Percentiles rank a stretch among this genome's conserved stretches.
These are phyloP conservation scores for Aquila chrysaetos DNA, from an alignment of 2,797 vertebrate genomes.

Conservation along the genomic window DNA sequence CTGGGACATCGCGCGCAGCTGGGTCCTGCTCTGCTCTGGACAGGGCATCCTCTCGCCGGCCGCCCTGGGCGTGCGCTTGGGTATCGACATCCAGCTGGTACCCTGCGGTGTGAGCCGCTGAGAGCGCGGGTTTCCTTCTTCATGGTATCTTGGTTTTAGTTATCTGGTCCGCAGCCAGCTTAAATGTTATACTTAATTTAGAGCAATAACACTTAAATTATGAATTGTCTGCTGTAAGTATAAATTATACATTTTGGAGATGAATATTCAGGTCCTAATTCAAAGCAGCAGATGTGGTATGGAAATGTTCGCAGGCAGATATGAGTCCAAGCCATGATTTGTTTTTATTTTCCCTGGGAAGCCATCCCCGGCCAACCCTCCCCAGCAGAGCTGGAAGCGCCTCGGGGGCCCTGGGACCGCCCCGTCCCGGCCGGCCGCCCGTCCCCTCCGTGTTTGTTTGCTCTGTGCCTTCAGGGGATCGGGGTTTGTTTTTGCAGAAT, in stretches of 20 bases:
- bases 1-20: rapidly evolving
- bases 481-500: background rate
- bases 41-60: rapidly evolving
- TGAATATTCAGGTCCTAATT: conserved; percentile 55
- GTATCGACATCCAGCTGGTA: rapidly evolving
- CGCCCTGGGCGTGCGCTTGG: rapidly evolving
- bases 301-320: conserved; percentile 29
- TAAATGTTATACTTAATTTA: conserved; percentile 60
- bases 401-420: rapidly evolving
- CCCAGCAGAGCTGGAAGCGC: background rate
- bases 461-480: background rate
- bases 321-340: background rate
- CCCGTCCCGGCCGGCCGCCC: rapidly evolving
- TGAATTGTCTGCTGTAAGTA: conserved; percentile 61
- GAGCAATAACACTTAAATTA: conserved; percentile 70
- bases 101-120: rapidly evolving
- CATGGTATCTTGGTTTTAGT: background rate
- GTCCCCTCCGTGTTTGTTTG: background rate
- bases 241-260: conserved; percentile 65
- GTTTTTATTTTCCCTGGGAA: conserved; percentile 10
- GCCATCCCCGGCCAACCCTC: background rate
- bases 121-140: background rate
- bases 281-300: conserved; percentile 60
- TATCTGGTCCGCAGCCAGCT: conserved; percentile 31
- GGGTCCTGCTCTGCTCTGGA: background rate